Evolutionary conservation across 2,797 vertebrate genomes (phyloP).

Genomic region (Lagocephalus sceleratus): DNA sequence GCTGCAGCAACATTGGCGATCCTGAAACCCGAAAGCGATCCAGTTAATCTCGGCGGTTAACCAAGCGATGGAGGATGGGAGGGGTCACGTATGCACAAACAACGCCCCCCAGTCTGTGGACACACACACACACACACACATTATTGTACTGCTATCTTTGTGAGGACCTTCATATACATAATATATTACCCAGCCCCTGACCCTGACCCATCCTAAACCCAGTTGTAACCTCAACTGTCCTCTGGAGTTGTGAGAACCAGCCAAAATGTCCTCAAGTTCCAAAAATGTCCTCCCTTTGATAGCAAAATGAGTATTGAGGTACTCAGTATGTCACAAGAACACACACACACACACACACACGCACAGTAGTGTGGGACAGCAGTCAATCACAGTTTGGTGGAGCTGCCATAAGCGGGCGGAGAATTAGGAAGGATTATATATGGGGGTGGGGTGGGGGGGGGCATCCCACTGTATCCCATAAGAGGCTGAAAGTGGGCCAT

Average conservation of each 20-base stretch:
- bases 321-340: no score
- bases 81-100: conserved; percentile 27
- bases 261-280: no score
- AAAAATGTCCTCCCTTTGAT: conserved; percentile 20
- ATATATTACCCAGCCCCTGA: no score
- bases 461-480: conserved; percentile 47
- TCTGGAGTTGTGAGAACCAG: no score
- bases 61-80: not conserved
- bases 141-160: no score
- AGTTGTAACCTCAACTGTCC: no score
- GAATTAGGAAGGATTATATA: conserved; percentile 77
- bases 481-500: conserved; percentile 25
- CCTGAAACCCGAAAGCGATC: conserved; percentile 71
- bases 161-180: no score
- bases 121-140: not conserved
- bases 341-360: not conserved
- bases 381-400: conserved; percentile 75
- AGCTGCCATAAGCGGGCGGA: conserved; percentile 61
- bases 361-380: conserved; percentile 54
- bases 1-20: conserved; percentile 42
- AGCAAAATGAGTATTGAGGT: no score
- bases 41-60: conserved; percentile 62
- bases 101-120: conserved; percentile 8
- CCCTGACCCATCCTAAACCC: no score
- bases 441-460: conserved; percentile 9